Percentiles rank a stretch among this genome's conserved stretches.
Conservation (phyloP, 2,888 invertebrate species). For the Dasysyrphus albostriatus region DNA sequence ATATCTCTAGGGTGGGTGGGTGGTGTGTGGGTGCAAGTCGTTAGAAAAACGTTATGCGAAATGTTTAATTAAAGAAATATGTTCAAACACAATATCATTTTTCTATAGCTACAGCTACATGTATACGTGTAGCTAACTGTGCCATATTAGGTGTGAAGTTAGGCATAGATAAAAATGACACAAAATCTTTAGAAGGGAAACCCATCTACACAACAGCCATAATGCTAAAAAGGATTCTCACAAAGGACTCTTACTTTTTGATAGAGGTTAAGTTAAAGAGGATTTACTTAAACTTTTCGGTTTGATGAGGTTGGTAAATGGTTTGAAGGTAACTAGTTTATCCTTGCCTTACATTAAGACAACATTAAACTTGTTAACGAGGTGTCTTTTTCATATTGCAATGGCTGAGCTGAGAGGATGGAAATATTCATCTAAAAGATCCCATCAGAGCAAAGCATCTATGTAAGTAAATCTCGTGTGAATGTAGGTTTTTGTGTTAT, state of each 20-base stretch:
- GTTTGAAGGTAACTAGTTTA: constrained; percentile 8
- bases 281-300: constrained; percentile 57
- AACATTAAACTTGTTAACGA: constrained; percentile 46
- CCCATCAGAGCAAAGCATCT: background rate
- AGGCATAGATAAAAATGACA: constrained; percentile 12
- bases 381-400: constrained; percentile 17
- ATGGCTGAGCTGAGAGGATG: background rate
- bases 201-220: background rate
- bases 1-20: background rate
- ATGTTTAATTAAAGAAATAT: constrained; percentile 70
- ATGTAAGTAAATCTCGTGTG: background rate
- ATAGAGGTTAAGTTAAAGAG: constrained; percentile 30
- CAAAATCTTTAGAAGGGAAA: background rate
- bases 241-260: constrained; percentile 17
- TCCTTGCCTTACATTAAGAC: constrained; percentile 31
- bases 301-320: constrained; percentile 64
- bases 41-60: constrained; percentile 66
- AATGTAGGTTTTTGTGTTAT: background rate
- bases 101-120: background rate
- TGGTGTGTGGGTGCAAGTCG: constrained; percentile 31
- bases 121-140: background rate
- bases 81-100: constrained; percentile 39
- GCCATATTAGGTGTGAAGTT: constrained; percentile 51
- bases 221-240: constrained; percentile 8
- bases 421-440: constrained; percentile 12